Conservation (phyloP, 2,797 vertebrate genomes). For the Esox lucius region DNA sequence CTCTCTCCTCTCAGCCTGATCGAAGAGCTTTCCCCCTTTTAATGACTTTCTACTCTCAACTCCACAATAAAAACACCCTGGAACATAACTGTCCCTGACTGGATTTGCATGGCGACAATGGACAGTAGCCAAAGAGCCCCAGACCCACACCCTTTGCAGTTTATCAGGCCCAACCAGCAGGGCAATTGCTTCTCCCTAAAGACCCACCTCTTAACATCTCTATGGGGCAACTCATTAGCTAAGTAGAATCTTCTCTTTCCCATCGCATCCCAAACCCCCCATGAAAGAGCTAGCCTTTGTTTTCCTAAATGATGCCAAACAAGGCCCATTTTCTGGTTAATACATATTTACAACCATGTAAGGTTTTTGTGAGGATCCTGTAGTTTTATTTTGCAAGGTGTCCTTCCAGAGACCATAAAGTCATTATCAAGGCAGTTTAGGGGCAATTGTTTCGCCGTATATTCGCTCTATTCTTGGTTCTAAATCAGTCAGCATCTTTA, state of each 20-base stretch:
- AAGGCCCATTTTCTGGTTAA: constrained; percentile 91
- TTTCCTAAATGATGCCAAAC: constrained; percentile 86
- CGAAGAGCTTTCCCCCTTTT: constrained; percentile 69
- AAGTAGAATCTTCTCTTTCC: constrained; percentile 88
- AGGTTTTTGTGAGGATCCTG: constrained; percentile 84
- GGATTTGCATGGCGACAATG: constrained; percentile 76
- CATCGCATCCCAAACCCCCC: constrained; percentile 76
- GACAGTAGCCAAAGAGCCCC: constrained; percentile 59
- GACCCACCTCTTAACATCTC: constrained; percentile 81
- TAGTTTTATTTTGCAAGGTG: constrained; percentile 85
- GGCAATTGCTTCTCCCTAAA: constrained; percentile 68
- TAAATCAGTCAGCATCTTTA: constrained; percentile 69
- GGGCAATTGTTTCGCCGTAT: constrained; percentile 76
- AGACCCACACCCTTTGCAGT: constrained; percentile 74
- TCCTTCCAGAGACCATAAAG: constrained; percentile 86
- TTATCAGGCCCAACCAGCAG: constrained; percentile 62
- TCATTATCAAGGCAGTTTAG: constrained; percentile 86
- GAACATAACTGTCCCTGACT: constrained; percentile 62
- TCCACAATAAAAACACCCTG: constrained; percentile 57
- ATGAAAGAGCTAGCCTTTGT: constrained; percentile 80
- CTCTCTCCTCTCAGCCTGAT: constrained; percentile 70
- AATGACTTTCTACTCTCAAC: constrained; percentile 58
- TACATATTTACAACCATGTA: constrained; percentile 92
- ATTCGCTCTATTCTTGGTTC: constrained; percentile 69
- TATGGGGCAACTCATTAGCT: constrained; percentile 88